These are phyloP conservation scores for Orgyia antiqua DNA, from an alignment of 2,888 invertebrate genomes.

Conservation along the genomic window DNA sequence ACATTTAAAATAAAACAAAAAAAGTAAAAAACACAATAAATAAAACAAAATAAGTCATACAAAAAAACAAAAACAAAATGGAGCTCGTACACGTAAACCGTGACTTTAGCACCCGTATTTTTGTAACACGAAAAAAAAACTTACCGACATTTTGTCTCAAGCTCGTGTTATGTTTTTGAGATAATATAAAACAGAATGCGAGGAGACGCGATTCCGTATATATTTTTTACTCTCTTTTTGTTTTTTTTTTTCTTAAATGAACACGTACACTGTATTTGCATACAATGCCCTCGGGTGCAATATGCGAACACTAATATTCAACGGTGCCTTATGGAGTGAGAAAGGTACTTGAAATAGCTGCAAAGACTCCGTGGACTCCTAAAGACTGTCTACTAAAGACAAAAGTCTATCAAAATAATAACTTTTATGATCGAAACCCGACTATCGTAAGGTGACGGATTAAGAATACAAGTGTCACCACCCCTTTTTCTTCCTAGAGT, in stretches of 20 bases:
- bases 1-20: no score
- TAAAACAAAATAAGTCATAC: neutral
- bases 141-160: slow-evolving; percentile 38
- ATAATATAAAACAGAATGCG: slow-evolving; percentile 58
- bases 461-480: no score
- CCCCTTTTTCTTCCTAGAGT: no score
- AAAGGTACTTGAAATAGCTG: slow-evolving; percentile 26
- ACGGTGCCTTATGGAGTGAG: slow-evolving; percentile 21
- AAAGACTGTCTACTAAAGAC: no score
- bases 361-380: slow-evolving; percentile 6
- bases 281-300: slow-evolving; percentile 70
- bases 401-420: no score
- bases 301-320: slow-evolving; percentile 57
- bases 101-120: slow-evolving; percentile 36
- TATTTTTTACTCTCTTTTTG: slow-evolving; percentile 22
- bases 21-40: no score
- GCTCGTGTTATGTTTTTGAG: slow-evolving; percentile 44
- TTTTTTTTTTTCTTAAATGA: slow-evolving; percentile 55
- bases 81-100: slow-evolving; percentile 28
- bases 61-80: slow-evolving; percentile 9
- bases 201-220: slow-evolving; percentile 37
- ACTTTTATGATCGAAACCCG: no score
- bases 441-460: no score
- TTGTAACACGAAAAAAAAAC: slow-evolving; percentile 30
- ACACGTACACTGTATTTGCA: slow-evolving; percentile 68